Base-by-base conservation (phyloP, 2,888 invertebrate genomes). In the Lithophane semibrunnea region DNA sequence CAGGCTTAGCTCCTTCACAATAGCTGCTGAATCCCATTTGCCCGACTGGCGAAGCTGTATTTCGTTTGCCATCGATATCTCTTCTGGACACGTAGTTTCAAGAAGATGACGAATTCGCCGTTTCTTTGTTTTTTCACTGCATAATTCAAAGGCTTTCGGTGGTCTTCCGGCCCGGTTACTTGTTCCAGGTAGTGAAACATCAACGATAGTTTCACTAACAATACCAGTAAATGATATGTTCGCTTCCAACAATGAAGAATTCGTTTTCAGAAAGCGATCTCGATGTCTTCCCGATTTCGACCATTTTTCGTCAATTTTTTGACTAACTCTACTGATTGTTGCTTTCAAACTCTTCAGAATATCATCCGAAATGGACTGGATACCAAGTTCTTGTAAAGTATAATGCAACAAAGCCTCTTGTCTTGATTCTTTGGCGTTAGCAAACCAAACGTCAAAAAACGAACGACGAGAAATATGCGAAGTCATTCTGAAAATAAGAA, bases 151-250 rank as follows among this genome's bases (percentile, higher is more conserved):
- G 63, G 21, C 63, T 63, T 21, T 42, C 63, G 63, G 63, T 21
- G 63, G 63, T 21, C 21, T 63, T 63, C 37, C 37, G 37, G 63
- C 37, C 21, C 37, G 63, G 10, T 42, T 63, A 63, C 63, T 37
- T 63, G 37, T 63, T 42, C 21, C 63, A 63, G 63, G 37, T 42
- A 63, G 63, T 63, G 37, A 63, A 52, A 63, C 21, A 63, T 42
- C 63, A 42, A 44, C 42, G 13, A 64, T 16, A 64, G 42, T 44
- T 24, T 24, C 58, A 58, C 24, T 58, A 12, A 58, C 13, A 13
- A 24, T n/a, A 58, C 13, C 13, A 0, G 13, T 58, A 24, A 58
- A 58, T 24, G 13, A 58, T 58, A 58, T 58, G 13, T 24, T 58
- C 24, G 24, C 58, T 58, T 58, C 58, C 2, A 24, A 58, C 58